Conservation (phyloP, 2,888 invertebrate species). For the Nesidiocoris tenuis region DNA sequence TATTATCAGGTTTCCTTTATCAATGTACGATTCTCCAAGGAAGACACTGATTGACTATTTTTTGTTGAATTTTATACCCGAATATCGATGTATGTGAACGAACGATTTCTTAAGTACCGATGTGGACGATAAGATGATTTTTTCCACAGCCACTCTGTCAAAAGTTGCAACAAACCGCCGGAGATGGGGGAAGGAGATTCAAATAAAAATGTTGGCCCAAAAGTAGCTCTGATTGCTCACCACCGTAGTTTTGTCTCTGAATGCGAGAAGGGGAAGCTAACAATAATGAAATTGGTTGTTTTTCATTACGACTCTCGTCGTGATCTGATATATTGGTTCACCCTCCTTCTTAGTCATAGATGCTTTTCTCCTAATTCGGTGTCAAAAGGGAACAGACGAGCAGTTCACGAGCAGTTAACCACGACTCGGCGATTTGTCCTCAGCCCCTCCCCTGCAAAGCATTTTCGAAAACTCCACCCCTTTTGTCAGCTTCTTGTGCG, state of each 20-base stretch:
- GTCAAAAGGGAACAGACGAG: constrained; percentile 34
- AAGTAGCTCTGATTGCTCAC: not conserved
- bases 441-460: not conserved
- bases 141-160: no score
- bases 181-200: no score
- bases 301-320: constrained; percentile 31
- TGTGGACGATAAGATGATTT: no score
- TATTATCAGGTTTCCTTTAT: no score
- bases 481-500: constrained; percentile 9
- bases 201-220: no score
- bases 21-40: no score
- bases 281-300: constrained; percentile 37
- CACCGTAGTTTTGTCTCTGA: not conserved
- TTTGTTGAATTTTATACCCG: no score
- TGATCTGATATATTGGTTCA: constrained; percentile 14
- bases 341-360: constrained; percentile 19
- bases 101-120: no score
- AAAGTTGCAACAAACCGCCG: no score
- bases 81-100: no score
- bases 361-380: constrained; percentile 32
- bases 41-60: no score
- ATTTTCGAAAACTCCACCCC: not conserved
- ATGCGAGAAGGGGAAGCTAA: constrained; percentile 5
- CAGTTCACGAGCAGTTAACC: constrained; percentile 41
- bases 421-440: constrained; percentile 36